phyloP scores from a whole-genome alignment of 2,113 vertebrate species.

The Pholis gunnellus region DNA sequence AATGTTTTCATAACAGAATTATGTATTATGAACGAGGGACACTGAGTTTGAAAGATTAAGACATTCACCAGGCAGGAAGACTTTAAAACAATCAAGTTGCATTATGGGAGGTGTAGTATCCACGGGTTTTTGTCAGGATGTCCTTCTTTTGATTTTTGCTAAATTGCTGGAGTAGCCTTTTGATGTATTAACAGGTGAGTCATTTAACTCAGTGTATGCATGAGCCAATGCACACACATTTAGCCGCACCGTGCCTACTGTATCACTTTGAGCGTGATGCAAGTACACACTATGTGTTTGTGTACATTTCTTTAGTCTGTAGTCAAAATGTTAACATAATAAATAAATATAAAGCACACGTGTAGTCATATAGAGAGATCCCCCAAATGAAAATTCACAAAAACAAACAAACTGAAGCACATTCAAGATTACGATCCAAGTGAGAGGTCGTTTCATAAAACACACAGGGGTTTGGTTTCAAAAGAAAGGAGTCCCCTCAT shows the following conservation, averaged over 20 bases:
- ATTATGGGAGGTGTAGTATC: background rate
- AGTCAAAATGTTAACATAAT: background rate
- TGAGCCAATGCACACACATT: background rate
- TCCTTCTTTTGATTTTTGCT: background rate
- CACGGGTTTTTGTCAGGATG: background rate
- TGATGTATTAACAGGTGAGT: background rate
- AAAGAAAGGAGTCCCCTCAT: background rate
- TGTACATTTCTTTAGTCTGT: background rate
- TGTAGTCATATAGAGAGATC: background rate
- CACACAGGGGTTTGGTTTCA: background rate
- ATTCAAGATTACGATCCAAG: background rate
- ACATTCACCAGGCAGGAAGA: background rate
- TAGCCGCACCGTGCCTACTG: background rate
- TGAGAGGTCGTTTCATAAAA: background rate
- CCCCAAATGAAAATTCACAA: background rate
- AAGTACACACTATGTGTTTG: background rate
- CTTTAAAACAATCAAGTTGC: background rate
- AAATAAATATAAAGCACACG: slow-evolving; percentile 16
- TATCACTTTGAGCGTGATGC: background rate
- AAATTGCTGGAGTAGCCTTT: background rate
- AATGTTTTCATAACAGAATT: background rate
- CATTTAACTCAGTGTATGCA: background rate
- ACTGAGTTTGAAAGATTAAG: background rate
- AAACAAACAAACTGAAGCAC: slow-evolving; percentile 4
- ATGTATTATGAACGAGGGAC: background rate